Conservation (phyloP, 2,888 invertebrate genomes). For the Lepidochitona cinerea region DNA sequence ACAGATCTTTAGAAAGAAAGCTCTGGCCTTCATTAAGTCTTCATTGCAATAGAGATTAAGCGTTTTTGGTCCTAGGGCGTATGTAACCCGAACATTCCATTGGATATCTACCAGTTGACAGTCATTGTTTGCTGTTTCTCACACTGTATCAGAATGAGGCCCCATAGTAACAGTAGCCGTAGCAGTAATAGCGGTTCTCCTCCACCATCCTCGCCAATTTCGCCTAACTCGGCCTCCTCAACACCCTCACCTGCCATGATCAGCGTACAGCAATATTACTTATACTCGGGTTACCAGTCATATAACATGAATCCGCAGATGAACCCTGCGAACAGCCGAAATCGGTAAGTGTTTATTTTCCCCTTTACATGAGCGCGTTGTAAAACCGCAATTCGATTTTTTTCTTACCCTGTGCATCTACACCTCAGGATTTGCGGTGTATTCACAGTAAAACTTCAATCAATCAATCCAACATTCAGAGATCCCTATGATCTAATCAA, state of each 20-base stretch:
- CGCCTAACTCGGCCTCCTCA: background rate
- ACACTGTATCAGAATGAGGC: background rate
- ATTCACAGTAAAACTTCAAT: no score
- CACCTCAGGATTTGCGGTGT: no score
- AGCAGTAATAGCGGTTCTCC: background rate
- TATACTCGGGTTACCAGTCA: background rate
- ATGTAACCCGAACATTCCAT: no score
- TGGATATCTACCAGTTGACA: no score
- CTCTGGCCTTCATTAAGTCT: background rate
- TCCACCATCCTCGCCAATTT: background rate
- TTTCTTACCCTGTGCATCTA: no score
- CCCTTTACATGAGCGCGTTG: no score
- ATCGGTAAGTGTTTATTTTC: conserved; percentile 2
- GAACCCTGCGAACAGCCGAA: background rate
- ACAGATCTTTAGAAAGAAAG: no score
- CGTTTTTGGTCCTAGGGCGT: background rate
- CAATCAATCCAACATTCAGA: no score
- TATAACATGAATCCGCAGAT: background rate
- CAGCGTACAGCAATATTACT: conserved; percentile 1
- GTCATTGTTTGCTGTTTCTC: no score
- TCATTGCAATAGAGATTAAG: background rate
- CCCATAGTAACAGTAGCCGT: background rate
- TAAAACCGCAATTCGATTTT: no score
- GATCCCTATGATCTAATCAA: no score
- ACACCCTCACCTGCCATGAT: background rate